phyloP scores from a whole-genome alignment of 1,140 invertebrate genomes.

The Drosophila sucinea region DNA sequence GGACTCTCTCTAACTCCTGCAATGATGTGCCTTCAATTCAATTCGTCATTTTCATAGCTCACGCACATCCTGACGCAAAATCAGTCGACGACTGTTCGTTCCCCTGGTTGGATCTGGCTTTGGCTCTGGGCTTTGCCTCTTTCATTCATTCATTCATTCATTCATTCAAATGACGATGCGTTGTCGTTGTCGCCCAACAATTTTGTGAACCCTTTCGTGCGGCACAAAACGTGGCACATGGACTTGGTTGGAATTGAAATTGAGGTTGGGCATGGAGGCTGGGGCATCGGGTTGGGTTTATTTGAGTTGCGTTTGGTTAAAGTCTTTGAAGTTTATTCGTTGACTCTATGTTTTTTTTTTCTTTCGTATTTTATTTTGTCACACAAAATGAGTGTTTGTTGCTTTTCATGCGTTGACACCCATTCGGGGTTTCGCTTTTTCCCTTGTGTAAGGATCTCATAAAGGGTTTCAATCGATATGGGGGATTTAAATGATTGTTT shows the following conservation, averaged over 20 bases:
- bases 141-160: neutral
- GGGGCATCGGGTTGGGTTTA: constrained; percentile 34
- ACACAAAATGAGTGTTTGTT: constrained; percentile 73
- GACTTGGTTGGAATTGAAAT: neutral
- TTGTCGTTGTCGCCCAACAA: constrained; percentile 55
- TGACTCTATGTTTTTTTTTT: neutral
- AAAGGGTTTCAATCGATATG: neutral
- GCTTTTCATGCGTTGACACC: constrained; percentile 77
- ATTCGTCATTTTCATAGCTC: constrained; percentile 33
- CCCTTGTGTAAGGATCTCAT: neutral
- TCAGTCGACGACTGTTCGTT: constrained; percentile 49
- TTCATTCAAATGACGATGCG: constrained; percentile 72
- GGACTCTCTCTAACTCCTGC: neutral
- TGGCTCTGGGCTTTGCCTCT: too few relatives aligned
- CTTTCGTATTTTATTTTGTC: constrained; percentile 29
- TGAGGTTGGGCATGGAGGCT: constrained; percentile 12
- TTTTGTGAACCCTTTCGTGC: constrained; percentile 73
- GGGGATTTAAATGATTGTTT: neutral
- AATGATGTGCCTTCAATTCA: neutral
- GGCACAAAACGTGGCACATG: constrained; percentile 24
- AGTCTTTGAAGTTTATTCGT: constrained; percentile 47
- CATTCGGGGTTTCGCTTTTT: constrained; percentile 22
- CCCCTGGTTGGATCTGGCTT: neutral
- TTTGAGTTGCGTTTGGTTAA: constrained; percentile 43
- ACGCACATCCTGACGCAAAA: constrained; percentile 45